Evolutionary conservation across 2,888 invertebrate genomes (phyloP).

Genomic region (Apeira syringaria): DNA sequence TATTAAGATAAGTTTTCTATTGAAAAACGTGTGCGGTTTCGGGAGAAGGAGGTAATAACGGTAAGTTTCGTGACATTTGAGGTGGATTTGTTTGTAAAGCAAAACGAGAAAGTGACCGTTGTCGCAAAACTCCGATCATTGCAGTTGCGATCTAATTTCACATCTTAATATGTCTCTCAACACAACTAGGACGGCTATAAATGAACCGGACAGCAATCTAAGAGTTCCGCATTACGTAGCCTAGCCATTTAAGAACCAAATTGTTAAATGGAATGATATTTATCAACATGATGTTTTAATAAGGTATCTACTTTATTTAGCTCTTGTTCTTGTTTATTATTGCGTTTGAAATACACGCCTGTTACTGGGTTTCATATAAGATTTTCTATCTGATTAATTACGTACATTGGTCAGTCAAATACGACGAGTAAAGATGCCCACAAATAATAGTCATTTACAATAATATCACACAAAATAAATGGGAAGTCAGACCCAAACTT

Average conservation of each 20-base stretch:
- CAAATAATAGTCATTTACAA: too few relatives aligned
- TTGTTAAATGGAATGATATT: too few relatives aligned
- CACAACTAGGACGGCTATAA: slow-evolving; percentile 62
- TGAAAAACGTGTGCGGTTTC: slow-evolving; percentile 41
- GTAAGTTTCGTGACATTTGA: slow-evolving; percentile 73
- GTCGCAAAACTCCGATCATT: slow-evolving; percentile 51
- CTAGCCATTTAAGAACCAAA: slow-evolving; percentile 52
- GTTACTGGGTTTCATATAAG: too few relatives aligned
- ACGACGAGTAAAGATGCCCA: slow-evolving; percentile 1
- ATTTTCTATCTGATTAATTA: too few relatives aligned
- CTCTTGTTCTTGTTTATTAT: too few relatives aligned
- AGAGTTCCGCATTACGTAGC: slow-evolving; percentile 54
- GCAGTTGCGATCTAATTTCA: slow-evolving; percentile 72
- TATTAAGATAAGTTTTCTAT: slow-evolving; percentile 50
- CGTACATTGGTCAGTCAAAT: too few relatives aligned
- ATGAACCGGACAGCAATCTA: slow-evolving; percentile 64
- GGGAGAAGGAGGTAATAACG: slow-evolving; percentile 48
- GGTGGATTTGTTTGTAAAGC: slow-evolving; percentile 71
- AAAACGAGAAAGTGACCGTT: slow-evolving; percentile 79
- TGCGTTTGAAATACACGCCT: too few relatives aligned
- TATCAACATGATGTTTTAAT: too few relatives aligned
- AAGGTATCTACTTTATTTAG: too few relatives aligned
- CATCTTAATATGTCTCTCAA: slow-evolving; percentile 49
- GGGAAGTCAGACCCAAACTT: too few relatives aligned
- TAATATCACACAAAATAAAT: too few relatives aligned